Base-by-base conservation (phyloP, 1,140 invertebrate species). In the Solenopsis invicta region DNA sequence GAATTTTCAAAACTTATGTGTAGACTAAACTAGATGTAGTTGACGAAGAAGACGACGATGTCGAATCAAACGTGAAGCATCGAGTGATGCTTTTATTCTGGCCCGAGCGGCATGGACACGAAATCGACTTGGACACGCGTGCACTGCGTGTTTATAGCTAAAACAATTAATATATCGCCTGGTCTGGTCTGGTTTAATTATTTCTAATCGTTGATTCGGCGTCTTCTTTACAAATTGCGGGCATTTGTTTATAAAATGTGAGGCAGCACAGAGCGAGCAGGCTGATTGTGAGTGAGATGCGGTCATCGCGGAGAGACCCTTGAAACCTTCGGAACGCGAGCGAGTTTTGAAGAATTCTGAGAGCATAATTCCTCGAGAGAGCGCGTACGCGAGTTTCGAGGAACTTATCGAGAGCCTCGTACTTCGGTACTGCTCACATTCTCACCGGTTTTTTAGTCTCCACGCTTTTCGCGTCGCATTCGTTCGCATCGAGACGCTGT, bases 191-290 rank as follows among this genome's bases (percentile, higher is more conserved):
- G n/a, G n/a, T 3, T 45, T 21, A 0, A 41, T n/a, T 2, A 45
- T 0, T 0, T 67, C 64, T 0, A n/a, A 8, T 0, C 64, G 18
- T 21, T 67, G 64, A 66, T 2, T 41, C 34, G 64, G 34, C 21
- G 6, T 67, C 34, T 41, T 41, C 8, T 2, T 1, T 4, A 16
- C 4, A n/a, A 67, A 41, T n/a, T n/a, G 9, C 6, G 64, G 34
- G 41, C 64, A 66, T 0, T 6, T 16, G 4, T 12, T 37, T 0
- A 67, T 3, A 16, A 41, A 45, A 13, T 67, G 37, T 0, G 64
- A n/a, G 9, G 48, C 9, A 0, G 9, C 2, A 24, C 56, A 59
- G 0, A 5, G n/a, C 4, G 21, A 9, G 0, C 0, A 12, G 0
- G 21, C 0, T 18, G 18, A 41, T 0, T 1, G n/a, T n/a, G n/a